These are phyloP conservation scores for Chionis minor DNA, from an alignment of 2,113 vertebrate species.

Conservation along the genomic window DNA sequence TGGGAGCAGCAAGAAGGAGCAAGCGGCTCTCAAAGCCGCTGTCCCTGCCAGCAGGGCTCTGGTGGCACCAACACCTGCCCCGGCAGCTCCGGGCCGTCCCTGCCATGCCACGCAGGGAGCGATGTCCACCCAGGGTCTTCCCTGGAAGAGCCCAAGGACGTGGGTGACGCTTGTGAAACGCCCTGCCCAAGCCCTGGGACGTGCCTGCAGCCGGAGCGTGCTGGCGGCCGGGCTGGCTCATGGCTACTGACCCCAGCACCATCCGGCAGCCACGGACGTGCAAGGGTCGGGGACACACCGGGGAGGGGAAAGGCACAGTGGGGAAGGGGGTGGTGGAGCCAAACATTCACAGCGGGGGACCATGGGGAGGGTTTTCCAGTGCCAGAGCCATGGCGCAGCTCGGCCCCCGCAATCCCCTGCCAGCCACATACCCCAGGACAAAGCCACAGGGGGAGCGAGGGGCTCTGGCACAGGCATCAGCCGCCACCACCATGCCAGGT, in stretches of 20 bases:
- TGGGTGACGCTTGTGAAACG: too few species aligned
- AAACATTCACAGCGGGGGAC: neutral
- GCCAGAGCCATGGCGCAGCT: neutral
- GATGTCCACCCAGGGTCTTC: fast-evolving
- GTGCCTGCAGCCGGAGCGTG: fast-evolving
- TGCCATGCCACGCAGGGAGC: fast-evolving
- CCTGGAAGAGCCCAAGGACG: neutral
- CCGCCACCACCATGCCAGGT: neutral
- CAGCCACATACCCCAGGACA: neutral
- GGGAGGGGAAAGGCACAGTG: neutral
- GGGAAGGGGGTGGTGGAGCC: neutral
- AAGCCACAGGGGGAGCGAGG: fast-evolving
- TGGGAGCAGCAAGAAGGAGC: neutral
- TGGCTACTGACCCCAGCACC: neutral
- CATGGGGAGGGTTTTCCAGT: neutral
- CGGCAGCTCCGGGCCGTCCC: neutral
- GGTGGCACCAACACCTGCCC: neutral
- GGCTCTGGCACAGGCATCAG: neutral
- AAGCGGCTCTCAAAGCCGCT: neutral
- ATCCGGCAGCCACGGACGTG: fast-evolving
- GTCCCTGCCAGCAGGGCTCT: neutral
- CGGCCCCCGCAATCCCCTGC: fast-evolving
- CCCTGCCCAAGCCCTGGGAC: neutral
- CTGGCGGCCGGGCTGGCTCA: fast-evolving
- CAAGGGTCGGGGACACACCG: neutral